Base-by-base conservation (phyloP, 2,888 invertebrate species). In the Scaptomyza polygonia region DNA sequence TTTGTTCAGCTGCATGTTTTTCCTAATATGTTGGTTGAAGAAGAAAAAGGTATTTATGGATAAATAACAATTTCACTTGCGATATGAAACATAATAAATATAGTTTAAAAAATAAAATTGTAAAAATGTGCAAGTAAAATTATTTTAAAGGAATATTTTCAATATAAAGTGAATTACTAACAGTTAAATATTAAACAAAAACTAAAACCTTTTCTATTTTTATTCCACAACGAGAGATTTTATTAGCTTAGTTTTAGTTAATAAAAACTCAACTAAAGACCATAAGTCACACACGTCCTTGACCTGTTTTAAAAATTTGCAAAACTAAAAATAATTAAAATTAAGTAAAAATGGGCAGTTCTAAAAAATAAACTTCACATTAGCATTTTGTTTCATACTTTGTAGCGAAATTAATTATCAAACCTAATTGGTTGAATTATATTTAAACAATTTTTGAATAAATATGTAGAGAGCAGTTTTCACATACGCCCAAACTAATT, bases 381-480 rank as follows among this genome's bases (percentile, higher is more conserved):
- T 21, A 39, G 55, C 47, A 62, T 63, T 40, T 62, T 54, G 56
- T 39, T 36, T 40, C 56, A 47, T 48, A 52, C 36, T 63, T 61
- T 39, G 51, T 47, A 66, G 53, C 42, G 49, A 66, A 83, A 80
- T 72, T 67, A 80, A 80, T 80, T 68, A 80, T 62, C 63, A 66
- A 71, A 66, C 39, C 69, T 70, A 69, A 64, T 54, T 64, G 56
- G 30, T 52, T 54, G 66, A 25, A 65, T 70, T 34, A 34, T 32
- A 32, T 64, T 59, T 54, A 77, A 71, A 72, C 54, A 77, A 53
- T 67, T 66, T 49, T 55, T 30, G 64, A 47, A 44, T 32, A 53
- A 47, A 53, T 72, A 54, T 30, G 29, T 36, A 12, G 27, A 51
- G 44, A 40, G 52, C 16, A 18, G 30, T 36, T n/a, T 39, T 16